These are phyloP conservation scores for Tetrao urogallus DNA, from an alignment of 2,113 vertebrate species.

Conservation along the genomic window DNA sequence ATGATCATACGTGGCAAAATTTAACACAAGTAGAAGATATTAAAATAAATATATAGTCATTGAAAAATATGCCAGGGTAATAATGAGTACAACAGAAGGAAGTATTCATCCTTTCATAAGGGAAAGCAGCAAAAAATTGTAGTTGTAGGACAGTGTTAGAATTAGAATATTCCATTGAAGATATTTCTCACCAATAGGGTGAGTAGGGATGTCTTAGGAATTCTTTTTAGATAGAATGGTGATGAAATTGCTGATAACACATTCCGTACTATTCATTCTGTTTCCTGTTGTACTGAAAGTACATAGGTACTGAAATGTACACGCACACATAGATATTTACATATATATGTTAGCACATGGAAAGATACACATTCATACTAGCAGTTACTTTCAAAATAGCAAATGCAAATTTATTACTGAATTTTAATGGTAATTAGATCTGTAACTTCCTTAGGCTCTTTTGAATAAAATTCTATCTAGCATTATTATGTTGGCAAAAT, in stretches of 20 bases:
- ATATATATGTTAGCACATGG: background rate
- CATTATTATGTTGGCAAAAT: background rate
- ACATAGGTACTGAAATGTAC: background rate
- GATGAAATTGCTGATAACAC: background rate
- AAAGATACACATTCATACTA: background rate
- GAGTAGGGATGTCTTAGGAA: background rate
- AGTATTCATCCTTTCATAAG: background rate
- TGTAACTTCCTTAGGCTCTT: background rate
- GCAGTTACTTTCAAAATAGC: background rate
- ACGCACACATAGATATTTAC: fast-evolving
- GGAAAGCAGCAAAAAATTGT: background rate
- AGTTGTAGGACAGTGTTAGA: background rate
- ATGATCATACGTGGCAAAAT: background rate
- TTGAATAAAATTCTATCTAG: background rate
- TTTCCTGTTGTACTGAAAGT: background rate
- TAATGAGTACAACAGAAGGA: background rate
- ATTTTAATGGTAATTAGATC: background rate
- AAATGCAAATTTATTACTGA: background rate
- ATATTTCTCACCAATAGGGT: background rate
- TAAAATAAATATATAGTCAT: background rate
- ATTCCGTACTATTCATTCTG: background rate
- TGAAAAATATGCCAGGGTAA: background rate
- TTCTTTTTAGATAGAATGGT: background rate
- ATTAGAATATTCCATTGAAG: background rate
- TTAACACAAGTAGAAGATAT: fast-evolving